A percentile compares a stretch with the other conserved stretches of the same genome.
phyloP scores from a whole-genome alignment of 2,113 vertebrate species.

The Lamprologus sp. region DNA sequence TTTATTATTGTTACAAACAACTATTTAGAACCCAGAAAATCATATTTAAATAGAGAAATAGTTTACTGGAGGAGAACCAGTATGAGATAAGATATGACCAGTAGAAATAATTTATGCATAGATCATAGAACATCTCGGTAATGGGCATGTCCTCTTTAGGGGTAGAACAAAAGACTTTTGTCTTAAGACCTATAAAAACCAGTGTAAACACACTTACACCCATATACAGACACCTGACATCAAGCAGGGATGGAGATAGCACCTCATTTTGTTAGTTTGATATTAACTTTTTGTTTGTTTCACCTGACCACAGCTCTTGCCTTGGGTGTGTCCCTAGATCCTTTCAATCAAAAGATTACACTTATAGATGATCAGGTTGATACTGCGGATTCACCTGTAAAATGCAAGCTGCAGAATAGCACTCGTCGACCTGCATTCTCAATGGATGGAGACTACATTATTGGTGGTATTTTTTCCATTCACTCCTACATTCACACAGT shows the following conservation, averaged over 20 bases:
- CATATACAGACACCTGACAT: neutral
- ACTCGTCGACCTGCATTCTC: conserved; percentile 32
- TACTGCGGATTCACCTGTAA: neutral
- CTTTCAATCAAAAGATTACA: neutral
- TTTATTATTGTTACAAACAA: neutral
- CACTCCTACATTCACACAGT: conserved; percentile 29
- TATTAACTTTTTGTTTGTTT: neutral
- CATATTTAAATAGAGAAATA: neutral
- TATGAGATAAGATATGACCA: neutral
- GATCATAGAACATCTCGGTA: neutral
- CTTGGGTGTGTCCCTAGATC: neutral
- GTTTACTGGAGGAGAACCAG: neutral
- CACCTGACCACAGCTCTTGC: neutral
- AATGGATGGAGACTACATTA: conserved; percentile 55
- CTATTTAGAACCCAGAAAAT: neutral
- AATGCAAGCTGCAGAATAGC: conserved; percentile 35
- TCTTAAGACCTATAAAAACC: neutral
- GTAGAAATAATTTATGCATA: neutral
- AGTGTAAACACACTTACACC: neutral
- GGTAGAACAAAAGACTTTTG: neutral
- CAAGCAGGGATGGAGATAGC: neutral
- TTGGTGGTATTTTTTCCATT: conserved; percentile 61
- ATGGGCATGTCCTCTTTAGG: neutral
- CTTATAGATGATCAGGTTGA: neutral
- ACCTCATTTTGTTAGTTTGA: neutral